Evolutionary conservation across 2,113 vertebrate genomes (phyloP).

Genomic region (Apodemus sylvaticus): DNA sequence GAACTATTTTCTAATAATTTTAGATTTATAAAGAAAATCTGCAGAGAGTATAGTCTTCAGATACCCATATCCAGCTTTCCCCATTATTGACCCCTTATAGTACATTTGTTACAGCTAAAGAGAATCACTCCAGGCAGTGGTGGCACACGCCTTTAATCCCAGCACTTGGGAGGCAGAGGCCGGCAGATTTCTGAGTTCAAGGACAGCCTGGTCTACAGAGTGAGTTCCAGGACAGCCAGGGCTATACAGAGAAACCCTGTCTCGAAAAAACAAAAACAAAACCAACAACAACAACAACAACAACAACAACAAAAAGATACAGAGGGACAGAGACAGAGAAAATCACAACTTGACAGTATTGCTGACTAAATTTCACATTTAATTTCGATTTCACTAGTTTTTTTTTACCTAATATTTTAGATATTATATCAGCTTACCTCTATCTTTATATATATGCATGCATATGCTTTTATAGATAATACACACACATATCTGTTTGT

Average conservation of each 20-base stretch:
- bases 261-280: no score
- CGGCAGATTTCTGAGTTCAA: no score
- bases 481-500: not conserved
- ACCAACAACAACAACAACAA: no score
- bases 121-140: no score
- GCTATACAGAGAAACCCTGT: no score
- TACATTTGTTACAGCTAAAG: not conserved
- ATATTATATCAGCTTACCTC: no score
- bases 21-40: not conserved
- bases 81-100: not conserved
- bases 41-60: not conserved
- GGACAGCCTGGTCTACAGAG: no score
- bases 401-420: not conserved
- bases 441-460: not conserved
- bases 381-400: not conserved
- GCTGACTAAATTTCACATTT: not conserved
- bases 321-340: not conserved
- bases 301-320: no score
- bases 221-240: no score
- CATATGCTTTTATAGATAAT: not conserved
- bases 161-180: no score
- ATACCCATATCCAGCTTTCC: not conserved
- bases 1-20: constrained; percentile 5
- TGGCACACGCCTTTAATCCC: no score
- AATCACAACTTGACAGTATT: not conserved